Evolutionary conservation across 1,140 invertebrate genomes (phyloP).

Genomic region (Anthonomus grandis): DNA sequence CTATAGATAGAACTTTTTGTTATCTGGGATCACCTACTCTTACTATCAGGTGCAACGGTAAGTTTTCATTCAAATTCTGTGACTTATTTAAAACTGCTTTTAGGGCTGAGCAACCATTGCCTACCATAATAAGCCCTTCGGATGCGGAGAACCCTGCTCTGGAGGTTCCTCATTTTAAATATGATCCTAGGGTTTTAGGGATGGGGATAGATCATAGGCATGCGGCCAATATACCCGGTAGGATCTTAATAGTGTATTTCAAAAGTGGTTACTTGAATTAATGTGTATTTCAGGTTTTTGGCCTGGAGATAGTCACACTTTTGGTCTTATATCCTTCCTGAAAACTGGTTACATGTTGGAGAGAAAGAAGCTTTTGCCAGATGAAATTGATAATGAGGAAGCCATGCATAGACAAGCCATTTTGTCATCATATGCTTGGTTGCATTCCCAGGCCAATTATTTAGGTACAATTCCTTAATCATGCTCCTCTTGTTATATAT

Average conservation of each 20-base stretch:
- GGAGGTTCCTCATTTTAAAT: slow-evolving; percentile 55
- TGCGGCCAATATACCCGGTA: slow-evolving; percentile 72
- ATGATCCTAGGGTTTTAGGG: slow-evolving; percentile 58
- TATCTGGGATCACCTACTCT: slow-evolving; percentile 63
- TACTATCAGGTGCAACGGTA: slow-evolving; percentile 56
- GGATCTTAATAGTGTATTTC: neutral
- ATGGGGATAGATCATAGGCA: slow-evolving; percentile 55
- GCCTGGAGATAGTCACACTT: slow-evolving; percentile 72
- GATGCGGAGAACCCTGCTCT: slow-evolving; percentile 57
- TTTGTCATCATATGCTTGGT: slow-evolving; percentile 73
- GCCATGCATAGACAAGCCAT: slow-evolving; percentile 69
- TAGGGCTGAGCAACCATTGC: slow-evolving; percentile 55
- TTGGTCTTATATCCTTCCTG: slow-evolving; percentile 72
- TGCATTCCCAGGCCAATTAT: slow-evolving; percentile 75
- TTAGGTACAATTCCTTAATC: slow-evolving; percentile 46
- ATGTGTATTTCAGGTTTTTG: slow-evolving; percentile 62
- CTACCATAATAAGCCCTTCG: slow-evolving; percentile 56
- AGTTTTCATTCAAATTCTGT: neutral
- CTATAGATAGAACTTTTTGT: slow-evolving; percentile 62
- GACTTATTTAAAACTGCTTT: neutral
- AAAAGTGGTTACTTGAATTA: neutral
- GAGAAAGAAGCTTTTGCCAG: slow-evolving; percentile 43
- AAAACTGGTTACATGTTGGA: slow-evolving; percentile 55
- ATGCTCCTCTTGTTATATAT: neutral
- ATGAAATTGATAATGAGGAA: slow-evolving; percentile 57